Evolutionary conservation across 2,888 invertebrate species (phyloP).

Genomic region (Drosophila barbarae): DNA sequence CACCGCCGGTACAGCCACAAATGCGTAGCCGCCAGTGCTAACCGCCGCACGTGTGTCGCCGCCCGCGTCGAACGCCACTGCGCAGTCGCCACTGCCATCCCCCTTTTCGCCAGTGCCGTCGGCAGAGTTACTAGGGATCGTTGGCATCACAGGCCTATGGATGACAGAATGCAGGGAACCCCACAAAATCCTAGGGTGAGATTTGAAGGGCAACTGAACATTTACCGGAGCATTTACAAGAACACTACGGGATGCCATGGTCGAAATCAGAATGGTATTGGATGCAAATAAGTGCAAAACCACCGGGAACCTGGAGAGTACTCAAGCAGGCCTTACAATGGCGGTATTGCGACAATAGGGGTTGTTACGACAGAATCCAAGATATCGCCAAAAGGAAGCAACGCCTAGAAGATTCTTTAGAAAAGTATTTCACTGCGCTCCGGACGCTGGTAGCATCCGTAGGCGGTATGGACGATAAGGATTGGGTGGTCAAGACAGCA

Average conservation of each 20-base stretch:
- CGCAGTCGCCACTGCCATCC: no score
- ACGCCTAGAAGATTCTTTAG: not conserved
- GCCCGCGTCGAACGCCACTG: no score
- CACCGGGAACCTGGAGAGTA: no score
- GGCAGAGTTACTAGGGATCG: no score
- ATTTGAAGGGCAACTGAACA: not conserved
- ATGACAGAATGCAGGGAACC: not conserved
- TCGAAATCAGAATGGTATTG: not conserved
- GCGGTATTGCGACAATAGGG: not conserved
- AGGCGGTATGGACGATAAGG: not conserved
- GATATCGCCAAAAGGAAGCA: conserved; percentile 2
- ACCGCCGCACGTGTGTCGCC: no score
- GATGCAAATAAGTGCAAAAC: not conserved
- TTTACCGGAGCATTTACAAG: not conserved
- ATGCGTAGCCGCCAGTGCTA: no score
- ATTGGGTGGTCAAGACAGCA: not conserved
- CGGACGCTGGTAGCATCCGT: not conserved
- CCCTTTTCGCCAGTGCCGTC: no score
- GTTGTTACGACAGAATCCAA: not conserved
- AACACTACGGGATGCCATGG: not conserved
- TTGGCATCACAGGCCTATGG: no score
- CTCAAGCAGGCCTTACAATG: not conserved
- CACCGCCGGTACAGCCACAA: no score
- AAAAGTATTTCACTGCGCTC: not conserved
- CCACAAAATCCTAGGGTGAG: not conserved